phyloP scores from a whole-genome alignment of 2,113 vertebrate species.

The Cyrtonyx montezumae region DNA sequence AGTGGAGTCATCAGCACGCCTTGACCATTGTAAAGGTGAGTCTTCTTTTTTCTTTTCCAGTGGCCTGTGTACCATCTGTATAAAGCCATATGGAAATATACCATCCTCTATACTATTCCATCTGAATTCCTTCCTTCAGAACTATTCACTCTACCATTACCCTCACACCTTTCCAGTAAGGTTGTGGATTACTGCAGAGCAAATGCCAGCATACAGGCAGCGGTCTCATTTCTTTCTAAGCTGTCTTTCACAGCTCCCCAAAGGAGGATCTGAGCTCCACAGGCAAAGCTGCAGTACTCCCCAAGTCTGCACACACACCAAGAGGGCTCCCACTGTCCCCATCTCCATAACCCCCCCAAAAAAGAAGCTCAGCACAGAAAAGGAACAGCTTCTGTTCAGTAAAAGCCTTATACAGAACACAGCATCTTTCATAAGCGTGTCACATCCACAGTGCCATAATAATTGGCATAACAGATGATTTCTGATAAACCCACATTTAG shows the following conservation, averaged over 20 bases:
- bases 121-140: no score
- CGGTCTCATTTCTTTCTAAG: not conserved
- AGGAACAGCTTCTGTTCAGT: not conserved
- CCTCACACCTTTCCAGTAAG: not conserved
- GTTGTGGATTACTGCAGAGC: not conserved
- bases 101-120: no score
- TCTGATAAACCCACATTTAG: not conserved
- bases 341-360: not conserved
- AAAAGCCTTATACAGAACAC: not conserved
- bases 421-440: not conserved
- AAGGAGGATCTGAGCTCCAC: not conserved
- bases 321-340: not conserved
- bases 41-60: no score
- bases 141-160: no score
- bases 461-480: not conserved
- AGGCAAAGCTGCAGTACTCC: not conserved
- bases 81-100: no score
- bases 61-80: no score
- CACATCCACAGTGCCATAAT: not conserved
- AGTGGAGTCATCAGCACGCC: no score
- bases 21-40: no score
- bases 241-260: not conserved
- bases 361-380: not conserved
- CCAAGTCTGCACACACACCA: not conserved
- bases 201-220: not conserved